Evolutionary conservation across 2,888 invertebrate genomes (phyloP).

Genomic region (Sarcophaga rosellei): DNA sequence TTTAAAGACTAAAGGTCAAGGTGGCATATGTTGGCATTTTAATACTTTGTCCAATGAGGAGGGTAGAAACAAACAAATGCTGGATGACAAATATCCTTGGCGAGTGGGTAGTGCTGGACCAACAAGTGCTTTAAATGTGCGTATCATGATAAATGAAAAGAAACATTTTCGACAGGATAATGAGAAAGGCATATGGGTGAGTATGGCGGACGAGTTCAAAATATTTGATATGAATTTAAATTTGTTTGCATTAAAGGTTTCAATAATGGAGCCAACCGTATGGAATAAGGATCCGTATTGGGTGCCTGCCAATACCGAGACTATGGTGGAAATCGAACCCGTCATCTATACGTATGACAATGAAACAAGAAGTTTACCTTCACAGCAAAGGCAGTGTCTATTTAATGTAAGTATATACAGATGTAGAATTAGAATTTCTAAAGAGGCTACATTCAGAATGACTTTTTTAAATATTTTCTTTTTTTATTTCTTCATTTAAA

Average conservation of each 20-base stretch:
- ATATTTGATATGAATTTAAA: too few species aligned
- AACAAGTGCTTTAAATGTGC: constrained; percentile 72
- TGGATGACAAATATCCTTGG: constrained; percentile 76
- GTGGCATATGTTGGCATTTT: constrained; percentile 82
- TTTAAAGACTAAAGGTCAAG: constrained; percentile 80
- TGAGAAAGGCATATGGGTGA: constrained; percentile 75
- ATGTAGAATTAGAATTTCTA: not conserved
- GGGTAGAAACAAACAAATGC: constrained; percentile 71
- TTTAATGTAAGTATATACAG: constrained; percentile 74
- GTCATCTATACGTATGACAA: constrained; percentile 77
- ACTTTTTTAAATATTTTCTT: not conserved
- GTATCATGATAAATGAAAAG: constrained; percentile 73
- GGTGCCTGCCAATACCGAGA: constrained; percentile 76
- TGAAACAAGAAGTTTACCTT: constrained; percentile 73
- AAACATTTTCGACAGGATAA: constrained; percentile 72
- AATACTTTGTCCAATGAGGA: constrained; percentile 79
- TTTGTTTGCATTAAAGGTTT: constrained; percentile 65
- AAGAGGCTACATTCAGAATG: not conserved
- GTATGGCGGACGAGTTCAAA: not conserved
- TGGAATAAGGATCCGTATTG: constrained; percentile 74
- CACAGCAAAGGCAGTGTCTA: constrained; percentile 75
- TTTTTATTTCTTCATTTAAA: too few species aligned
- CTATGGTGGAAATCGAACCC: constrained; percentile 76
- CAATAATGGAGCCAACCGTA: constrained; percentile 76
- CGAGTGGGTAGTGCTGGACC: constrained; percentile 75